Percentiles rank a stretch among this genome's conserved stretches.
Evolutionary conservation across 2,113 vertebrate genomes (phyloP).

Genomic region (Tursiops truncatus): DNA sequence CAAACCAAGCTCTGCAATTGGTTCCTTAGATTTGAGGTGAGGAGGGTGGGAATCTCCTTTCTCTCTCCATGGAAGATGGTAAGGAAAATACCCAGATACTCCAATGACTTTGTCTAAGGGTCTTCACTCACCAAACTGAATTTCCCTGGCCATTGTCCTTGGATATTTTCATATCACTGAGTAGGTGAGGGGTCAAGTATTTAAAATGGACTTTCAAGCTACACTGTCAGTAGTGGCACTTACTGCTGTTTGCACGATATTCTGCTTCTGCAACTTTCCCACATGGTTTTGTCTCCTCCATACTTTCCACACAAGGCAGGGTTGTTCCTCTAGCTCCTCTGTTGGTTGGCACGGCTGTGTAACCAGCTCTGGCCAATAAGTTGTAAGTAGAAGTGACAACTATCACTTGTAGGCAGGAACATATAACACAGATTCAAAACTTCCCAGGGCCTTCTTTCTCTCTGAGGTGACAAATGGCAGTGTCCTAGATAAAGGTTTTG

Average conservation of each 20-base stretch:
- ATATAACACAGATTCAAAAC: neutral
- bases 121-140: neutral
- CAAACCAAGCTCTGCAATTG: neutral
- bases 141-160: neutral
- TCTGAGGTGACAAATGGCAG: neutral
- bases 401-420: neutral
- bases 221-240: neutral
- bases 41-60: accelerated
- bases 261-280: neutral
- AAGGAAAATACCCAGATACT: neutral
- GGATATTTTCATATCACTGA: neutral
- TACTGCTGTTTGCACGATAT: neutral
- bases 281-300: accelerated
- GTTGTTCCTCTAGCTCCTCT: neutral
- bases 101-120: neutral
- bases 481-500: neutral
- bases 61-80: accelerated
- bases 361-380: neutral
- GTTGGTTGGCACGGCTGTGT: accelerated
- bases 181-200: neutral
- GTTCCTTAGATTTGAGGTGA: neutral
- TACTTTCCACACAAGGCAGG: neutral
- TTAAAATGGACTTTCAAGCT: neutral
- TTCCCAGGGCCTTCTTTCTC: neutral
- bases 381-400: neutral